phyloP scores from a whole-genome alignment of 2,888 invertebrate species.

The Hololepta plana region DNA sequence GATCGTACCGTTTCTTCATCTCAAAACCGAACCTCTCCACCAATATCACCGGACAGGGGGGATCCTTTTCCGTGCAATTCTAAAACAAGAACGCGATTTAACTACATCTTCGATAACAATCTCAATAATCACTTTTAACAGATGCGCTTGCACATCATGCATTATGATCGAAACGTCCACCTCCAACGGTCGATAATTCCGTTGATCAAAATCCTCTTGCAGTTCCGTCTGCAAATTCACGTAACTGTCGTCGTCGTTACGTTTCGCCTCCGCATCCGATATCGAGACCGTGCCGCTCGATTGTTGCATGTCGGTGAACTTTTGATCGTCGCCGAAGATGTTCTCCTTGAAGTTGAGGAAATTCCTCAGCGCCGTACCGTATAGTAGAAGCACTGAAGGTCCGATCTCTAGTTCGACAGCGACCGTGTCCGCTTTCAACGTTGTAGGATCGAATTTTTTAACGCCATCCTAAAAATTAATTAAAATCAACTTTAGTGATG shows the following conservation, averaged over 20 bases:
- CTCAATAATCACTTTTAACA: constrained; percentile 44
- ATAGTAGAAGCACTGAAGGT: constrained; percentile 77
- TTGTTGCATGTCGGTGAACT: constrained; percentile 81
- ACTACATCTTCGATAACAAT: constrained; percentile 1
- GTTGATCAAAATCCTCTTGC: constrained; percentile 64
- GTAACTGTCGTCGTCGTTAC: constrained; percentile 46
- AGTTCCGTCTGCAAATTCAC: constrained; percentile 57
- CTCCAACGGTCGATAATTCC: constrained; percentile 75
- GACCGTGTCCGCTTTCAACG: constrained; percentile 74
- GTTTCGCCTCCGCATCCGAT: constrained; percentile 22
- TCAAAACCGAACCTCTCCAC: constrained; percentile 91
- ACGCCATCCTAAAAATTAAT: constrained; percentile 31
- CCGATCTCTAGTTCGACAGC: constrained; percentile 88
- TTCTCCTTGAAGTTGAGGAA: constrained; percentile 85
- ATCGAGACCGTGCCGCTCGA: constrained; percentile 24
- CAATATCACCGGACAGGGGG: constrained; percentile 76
- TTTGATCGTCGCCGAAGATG: constrained; percentile 92
- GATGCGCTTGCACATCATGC: constrained; percentile 89
- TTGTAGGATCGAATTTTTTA: constrained; percentile 72
- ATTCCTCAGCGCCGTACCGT: constrained; percentile 79
- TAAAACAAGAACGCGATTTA: constrained; percentile 16
- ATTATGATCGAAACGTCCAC: constrained; percentile 85
- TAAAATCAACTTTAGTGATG: constrained; percentile 1
- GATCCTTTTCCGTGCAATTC: constrained; percentile 79
- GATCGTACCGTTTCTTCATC: constrained; percentile 85